Conservation (phyloP, 2,797 vertebrate genomes). For the Geotrypetes seraphini region DNA sequence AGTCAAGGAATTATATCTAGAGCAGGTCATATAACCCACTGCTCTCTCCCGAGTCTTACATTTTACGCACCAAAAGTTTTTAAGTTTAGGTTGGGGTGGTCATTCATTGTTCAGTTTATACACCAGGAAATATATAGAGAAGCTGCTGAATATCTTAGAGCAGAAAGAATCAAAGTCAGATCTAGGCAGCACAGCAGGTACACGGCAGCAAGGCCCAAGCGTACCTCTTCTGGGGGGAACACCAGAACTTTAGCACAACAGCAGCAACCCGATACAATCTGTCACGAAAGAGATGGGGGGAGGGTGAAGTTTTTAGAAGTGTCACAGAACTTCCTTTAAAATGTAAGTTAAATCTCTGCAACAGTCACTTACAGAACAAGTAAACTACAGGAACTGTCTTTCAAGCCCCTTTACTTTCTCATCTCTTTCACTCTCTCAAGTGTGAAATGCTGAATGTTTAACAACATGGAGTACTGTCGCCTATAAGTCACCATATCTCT, state of each 20-base stretch:
- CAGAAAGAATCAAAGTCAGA: neutral
- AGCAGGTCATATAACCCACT: rapidly evolving
- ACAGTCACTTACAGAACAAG: too few relatives aligned
- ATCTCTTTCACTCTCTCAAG: too few relatives aligned
- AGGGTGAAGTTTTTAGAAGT: conserved; percentile 10
- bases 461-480: too few relatives aligned
- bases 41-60: neutral
- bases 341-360: too few relatives aligned
- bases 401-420: too few relatives aligned
- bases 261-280: conserved; percentile 47
- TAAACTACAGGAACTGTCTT: too few relatives aligned
- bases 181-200: neutral
- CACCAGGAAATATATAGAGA: too few relatives aligned
- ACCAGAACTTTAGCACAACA: conserved; percentile 45
- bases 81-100: neutral
- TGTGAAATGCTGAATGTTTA: too few relatives aligned
- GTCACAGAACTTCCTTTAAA: too few relatives aligned
- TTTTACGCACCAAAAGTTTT: neutral
- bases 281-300: conserved; percentile 36
- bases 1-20: neutral
- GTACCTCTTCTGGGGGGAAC: conserved; percentile 37
- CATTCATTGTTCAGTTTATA: too few relatives aligned
- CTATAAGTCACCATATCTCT: too few relatives aligned
- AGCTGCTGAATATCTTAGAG: too few relatives aligned
- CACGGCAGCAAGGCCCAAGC: conserved; percentile 3